Evolutionary conservation across 2,888 invertebrate species (phyloP).

Genomic region (Tachina lurida): DNA sequence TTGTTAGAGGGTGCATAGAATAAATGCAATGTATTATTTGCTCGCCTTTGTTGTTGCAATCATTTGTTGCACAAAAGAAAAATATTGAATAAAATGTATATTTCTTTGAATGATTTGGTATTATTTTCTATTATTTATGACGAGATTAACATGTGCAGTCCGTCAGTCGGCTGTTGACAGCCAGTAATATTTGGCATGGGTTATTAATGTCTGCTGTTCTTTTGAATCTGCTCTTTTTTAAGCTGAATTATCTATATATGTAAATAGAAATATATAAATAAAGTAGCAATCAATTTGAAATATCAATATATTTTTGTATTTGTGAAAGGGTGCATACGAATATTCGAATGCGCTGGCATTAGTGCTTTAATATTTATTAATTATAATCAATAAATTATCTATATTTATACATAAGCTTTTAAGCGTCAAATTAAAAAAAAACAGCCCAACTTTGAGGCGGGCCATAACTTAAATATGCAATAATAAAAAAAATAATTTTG

Average conservation of each 20-base stretch:
- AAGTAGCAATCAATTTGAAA: constrained; percentile 35
- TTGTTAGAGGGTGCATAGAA: constrained; percentile 34
- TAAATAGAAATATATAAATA: constrained; percentile 40
- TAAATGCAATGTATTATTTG: not conserved
- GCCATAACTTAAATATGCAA: not conserved
- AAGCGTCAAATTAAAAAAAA: not conserved
- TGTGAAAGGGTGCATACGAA: no score
- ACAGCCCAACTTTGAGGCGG: not conserved
- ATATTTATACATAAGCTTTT: not conserved
- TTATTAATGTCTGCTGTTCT: not conserved
- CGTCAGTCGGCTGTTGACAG: constrained; percentile 37
- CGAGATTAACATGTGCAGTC: constrained; percentile 52
- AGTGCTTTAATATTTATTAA: no score
- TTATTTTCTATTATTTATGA: constrained; percentile 57
- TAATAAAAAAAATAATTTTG: not conserved
- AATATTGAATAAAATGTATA: constrained; percentile 4
- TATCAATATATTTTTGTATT: not conserved
- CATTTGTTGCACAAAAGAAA: constrained; percentile 20
- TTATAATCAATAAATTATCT: no score
- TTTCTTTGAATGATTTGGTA: constrained; percentile 54
- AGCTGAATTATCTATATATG: not conserved
- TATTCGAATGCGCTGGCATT: no score
- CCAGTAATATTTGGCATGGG: constrained; percentile 24
- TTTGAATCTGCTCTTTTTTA: constrained; percentile 24
- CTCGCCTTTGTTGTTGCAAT: not conserved